A percentile compares a stretch with the other conserved stretches of the same genome.
Evolutionary conservation across 2,797 vertebrate species (phyloP).

Genomic region (Gorsachius magnificus): DNA sequence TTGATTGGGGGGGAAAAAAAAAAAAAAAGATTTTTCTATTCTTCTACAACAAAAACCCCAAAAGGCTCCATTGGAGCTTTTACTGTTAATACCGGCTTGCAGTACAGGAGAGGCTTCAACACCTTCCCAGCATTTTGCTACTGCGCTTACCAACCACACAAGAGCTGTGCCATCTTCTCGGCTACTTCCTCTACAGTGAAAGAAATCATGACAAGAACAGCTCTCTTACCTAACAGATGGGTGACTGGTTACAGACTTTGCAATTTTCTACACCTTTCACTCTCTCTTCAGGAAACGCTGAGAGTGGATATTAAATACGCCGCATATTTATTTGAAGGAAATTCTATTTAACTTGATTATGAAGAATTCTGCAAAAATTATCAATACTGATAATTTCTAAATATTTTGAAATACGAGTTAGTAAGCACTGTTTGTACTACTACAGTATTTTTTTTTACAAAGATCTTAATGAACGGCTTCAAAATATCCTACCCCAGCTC

Average conservation of each 20-base stretch:
- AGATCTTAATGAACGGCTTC: not conserved
- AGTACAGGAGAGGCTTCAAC: not conserved
- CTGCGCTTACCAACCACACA: not conserved
- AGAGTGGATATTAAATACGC: not conserved
- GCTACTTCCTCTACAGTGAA: not conserved
- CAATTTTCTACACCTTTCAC: not conserved
- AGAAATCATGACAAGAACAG: not conserved
- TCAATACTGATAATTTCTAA: not conserved
- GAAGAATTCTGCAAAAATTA: not conserved
- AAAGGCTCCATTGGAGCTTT: not conserved
- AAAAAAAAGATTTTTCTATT: not conserved
- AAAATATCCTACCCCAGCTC: not conserved
- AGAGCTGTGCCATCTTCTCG: not conserved
- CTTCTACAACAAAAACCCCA: not conserved
- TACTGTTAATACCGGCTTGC: not conserved
- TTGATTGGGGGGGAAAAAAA: not conserved
- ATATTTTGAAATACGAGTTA: not conserved
- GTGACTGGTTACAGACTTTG: not conserved
- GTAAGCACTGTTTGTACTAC: not conserved
- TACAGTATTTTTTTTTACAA: not conserved
- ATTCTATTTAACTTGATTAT: not conserved
- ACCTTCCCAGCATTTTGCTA: not conserved
- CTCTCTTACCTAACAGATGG: not conserved
- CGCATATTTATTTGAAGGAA: not conserved
- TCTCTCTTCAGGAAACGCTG: not conserved